Conservation (phyloP, 2,113 vertebrate species). For the Gasterosteus aculeatus region DNA sequence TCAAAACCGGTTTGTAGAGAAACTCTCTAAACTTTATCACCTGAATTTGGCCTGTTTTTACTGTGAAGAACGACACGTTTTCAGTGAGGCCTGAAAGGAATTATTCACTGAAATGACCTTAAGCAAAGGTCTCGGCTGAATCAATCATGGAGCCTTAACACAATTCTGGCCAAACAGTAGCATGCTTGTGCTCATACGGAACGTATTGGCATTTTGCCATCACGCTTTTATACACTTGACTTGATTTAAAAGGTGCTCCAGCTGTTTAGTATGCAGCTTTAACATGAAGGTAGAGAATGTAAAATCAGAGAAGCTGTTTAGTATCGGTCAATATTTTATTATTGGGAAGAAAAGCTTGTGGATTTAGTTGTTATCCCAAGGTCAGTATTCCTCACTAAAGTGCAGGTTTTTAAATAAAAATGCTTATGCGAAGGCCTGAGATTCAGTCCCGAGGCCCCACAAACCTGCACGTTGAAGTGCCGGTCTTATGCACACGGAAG, state of each 20-base stretch:
- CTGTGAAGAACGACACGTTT: background rate
- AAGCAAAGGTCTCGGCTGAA: too few relatives aligned
- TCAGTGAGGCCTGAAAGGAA: too few relatives aligned
- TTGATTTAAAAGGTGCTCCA: background rate
- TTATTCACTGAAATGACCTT: too few relatives aligned
- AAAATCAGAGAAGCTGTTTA: background rate
- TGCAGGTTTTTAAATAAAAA: background rate
- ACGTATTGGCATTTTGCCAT: too few relatives aligned
- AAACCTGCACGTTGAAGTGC: constrained; percentile 21
- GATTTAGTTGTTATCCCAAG: background rate
- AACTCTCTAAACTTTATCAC: background rate
- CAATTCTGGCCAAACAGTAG: background rate
- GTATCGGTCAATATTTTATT: background rate
- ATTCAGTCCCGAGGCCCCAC: constrained; percentile 18
- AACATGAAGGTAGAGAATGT: background rate
- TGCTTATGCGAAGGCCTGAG: background rate
- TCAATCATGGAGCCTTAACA: too few relatives aligned
- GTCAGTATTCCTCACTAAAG: background rate
- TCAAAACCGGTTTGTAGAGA: background rate
- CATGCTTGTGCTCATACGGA: background rate
- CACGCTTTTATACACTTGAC: background rate
- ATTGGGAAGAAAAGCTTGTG: background rate
- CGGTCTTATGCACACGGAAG: constrained; percentile 11
- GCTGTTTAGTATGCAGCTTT: background rate
- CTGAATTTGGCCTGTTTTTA: background rate